Conservation (phyloP, 2,113 vertebrate genomes). For the Chaetorhynchus papuensis region DNA sequence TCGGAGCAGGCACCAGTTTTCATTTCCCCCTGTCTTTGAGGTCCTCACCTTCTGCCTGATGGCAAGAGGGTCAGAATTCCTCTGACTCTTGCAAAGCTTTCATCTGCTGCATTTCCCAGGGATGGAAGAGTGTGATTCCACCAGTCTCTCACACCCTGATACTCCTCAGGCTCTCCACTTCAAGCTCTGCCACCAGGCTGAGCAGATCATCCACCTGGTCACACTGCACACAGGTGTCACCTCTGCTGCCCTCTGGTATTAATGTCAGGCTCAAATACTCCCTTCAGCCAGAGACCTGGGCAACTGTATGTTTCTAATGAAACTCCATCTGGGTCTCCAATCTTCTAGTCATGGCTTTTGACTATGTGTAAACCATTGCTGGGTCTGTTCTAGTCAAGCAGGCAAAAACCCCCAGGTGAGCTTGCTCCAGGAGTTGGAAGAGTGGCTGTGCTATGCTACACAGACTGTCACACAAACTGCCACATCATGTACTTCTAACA, state of each 20-base stretch:
- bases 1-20: not conserved
- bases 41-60: not conserved
- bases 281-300: not conserved
- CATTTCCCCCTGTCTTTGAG: not conserved
- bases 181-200: not conserved
- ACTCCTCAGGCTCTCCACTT: not conserved
- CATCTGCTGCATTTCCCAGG: not conserved
- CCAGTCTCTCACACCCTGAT: not conserved
- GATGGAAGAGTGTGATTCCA: fast-evolving
- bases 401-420: not conserved
- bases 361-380: fast-evolving
- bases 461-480: not conserved
- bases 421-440: fast-evolving
- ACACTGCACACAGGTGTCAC: too few relatives aligned
- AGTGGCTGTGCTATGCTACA: too few relatives aligned
- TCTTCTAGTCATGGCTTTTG: not conserved
- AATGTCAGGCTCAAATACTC: not conserved
- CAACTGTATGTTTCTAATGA: not conserved
- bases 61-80: not conserved
- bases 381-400: not conserved
- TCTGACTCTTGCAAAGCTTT: not conserved
- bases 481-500: not conserved
- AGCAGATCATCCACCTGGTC: not conserved
- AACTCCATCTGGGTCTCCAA: not conserved
- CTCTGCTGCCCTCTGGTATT: not conserved